Evolutionary conservation across 2,113 vertebrate species (phyloP), one percentile per base, ranked within the genome.

Genomic region (Rhipidura dahli): DNA sequence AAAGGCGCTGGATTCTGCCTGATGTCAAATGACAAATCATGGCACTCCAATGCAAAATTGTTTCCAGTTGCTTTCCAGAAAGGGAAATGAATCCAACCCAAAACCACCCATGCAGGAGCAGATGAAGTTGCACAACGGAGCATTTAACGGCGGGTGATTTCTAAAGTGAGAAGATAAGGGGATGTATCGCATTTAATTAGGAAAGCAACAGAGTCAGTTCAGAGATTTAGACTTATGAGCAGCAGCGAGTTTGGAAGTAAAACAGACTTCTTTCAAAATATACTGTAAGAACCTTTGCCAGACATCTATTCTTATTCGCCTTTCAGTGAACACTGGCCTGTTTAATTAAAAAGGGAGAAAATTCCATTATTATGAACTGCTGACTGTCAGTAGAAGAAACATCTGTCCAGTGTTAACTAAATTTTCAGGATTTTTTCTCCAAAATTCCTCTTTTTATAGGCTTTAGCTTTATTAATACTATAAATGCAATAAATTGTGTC

Each of bases 311-410:
- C 81, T 79, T 91, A 44, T 57, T 91, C 90, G 95, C 93, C 90
- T 94, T 92, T 85, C 26, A 20, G 68, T 4, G 7, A 65, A 63
- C 54, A 27, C 44, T 39, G 64, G 56, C 56, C 56, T 79, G 92
- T 94, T 64, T 93, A 95, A 95, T 96, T 91, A 88, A 72, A 93
- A 96, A 92, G 66, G 61, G 70, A 95, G 89, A 72, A 92, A 94
- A 96, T 87, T 96, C 77, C 69, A 19, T 82, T 87, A 93, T 92
- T 92, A 53, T 71, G 85, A 94, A 63, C 64, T 60, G 37, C 42
- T 97, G 89, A 75, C 96, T 95, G 73, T 88, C 91, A 95, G 77
- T 68, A 94, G 56, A 80, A 83, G 88, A 86, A 96, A 89, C 91
- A 96, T 95, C 83, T 96, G 95, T 73, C 83, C 72, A 40, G 56